A percentile compares a stretch with the other conserved stretches of the same genome.
Evolutionary conservation across 2,797 vertebrate genomes (phyloP).

Genomic region (Florisuga fusca): DNA sequence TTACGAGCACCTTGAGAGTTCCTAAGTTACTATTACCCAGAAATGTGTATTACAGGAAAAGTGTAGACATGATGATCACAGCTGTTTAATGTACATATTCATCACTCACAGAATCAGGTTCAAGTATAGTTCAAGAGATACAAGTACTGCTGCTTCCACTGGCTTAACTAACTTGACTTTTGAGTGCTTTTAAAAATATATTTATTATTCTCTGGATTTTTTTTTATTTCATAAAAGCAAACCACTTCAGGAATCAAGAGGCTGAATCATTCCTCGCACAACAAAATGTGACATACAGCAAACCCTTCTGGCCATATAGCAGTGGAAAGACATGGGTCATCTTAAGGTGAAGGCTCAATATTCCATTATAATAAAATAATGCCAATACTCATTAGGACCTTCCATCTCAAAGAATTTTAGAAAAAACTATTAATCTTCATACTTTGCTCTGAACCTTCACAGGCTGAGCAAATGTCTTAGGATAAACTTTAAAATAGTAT

Average conservation of each 20-base stretch:
- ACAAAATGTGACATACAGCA: background rate
- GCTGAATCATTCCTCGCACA: constrained; percentile 25
- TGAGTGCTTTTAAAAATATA: background rate
- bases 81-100: background rate
- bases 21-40: background rate
- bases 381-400: background rate
- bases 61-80: background rate
- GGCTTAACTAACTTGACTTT: background rate
- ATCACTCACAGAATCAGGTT: background rate
- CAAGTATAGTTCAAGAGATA: background rate
- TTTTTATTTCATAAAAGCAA: background rate
- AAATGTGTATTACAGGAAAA: background rate
- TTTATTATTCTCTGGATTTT: background rate
- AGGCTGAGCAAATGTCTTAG: background rate
- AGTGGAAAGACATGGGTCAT: background rate
- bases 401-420: background rate
- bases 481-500: background rate
- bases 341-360: constrained; percentile 34
- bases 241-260: background rate
- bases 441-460: background rate
- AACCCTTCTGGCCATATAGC: background rate
- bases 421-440: constrained; percentile 21
- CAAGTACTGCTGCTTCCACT: background rate
- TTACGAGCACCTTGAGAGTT: background rate
- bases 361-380: constrained; percentile 7